phyloP scores from a whole-genome alignment of 2,888 invertebrate species.

The Synergus itoensis region DNA sequence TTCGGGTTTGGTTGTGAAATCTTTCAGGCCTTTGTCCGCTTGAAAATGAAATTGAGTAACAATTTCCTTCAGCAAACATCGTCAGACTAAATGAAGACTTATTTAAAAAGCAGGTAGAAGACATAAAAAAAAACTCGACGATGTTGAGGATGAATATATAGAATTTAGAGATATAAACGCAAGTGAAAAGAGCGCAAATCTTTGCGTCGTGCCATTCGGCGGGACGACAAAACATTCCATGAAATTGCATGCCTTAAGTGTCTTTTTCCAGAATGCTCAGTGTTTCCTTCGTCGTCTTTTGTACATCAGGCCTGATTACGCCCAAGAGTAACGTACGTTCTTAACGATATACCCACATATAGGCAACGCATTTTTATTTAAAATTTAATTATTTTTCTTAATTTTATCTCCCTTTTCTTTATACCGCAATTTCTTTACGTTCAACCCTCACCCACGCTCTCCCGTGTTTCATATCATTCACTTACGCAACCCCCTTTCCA shows the following conservation, averaged over 20 bases:
- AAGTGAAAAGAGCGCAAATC: slow-evolving; percentile 48
- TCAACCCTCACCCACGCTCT: slow-evolving; percentile 40
- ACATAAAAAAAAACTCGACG: slow-evolving; percentile 17
- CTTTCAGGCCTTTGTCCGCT: slow-evolving; percentile 35
- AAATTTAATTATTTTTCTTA: slow-evolving; percentile 49
- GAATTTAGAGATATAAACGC: slow-evolving; percentile 45
- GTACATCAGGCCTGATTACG: slow-evolving; percentile 60
- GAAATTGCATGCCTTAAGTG: slow-evolving; percentile 77
- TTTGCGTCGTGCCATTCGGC: slow-evolving; percentile 61
- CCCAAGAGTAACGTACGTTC: slow-evolving; percentile 59
- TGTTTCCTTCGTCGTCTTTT: slow-evolving; percentile 74
- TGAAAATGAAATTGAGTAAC: slow-evolving; percentile 26
- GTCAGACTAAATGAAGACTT: neutral
- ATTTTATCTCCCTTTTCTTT: slow-evolving; percentile 49
- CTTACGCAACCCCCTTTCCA: slow-evolving; percentile 45
- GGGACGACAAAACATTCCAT: slow-evolving; percentile 58
- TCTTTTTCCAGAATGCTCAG: slow-evolving; percentile 76
- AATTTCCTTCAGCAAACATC: slow-evolving; percentile 29
- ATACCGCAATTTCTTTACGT: slow-evolving; percentile 50
- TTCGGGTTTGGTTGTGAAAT: slow-evolving; percentile 18
- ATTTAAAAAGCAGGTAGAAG: slow-evolving; percentile 21
- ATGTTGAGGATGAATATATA: slow-evolving; percentile 47
- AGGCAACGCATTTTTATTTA: slow-evolving; percentile 50
- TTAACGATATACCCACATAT: slow-evolving; percentile 59
- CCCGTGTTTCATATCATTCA: slow-evolving; percentile 51